These are phyloP conservation scores for Cordylochernes scorpioides DNA, from an alignment of 2,888 invertebrate species.

Conservation along the genomic window DNA sequence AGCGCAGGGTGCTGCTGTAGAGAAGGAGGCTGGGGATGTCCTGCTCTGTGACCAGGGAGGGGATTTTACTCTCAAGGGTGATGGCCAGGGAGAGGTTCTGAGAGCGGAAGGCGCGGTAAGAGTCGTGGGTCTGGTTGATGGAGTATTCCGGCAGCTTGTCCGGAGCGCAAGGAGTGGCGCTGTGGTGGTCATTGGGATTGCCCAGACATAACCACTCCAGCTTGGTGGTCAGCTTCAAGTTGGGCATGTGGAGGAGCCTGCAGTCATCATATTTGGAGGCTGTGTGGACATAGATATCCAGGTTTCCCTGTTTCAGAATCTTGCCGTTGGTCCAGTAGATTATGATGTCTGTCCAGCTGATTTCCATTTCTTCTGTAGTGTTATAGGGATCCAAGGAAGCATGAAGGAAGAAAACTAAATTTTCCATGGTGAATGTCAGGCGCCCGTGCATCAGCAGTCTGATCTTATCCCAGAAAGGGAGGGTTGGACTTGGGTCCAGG, in stretches of 20 bases:
- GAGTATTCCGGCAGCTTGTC: conserved; percentile 87
- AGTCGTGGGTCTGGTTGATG: conserved; percentile 72
- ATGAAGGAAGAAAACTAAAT: conserved; percentile 67
- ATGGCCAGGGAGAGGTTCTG: conserved; percentile 51
- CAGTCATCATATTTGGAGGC: conserved; percentile 98
- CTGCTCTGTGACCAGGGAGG: conserved; percentile 12
- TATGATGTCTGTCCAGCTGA: conserved; percentile 72
- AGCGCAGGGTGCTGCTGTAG: conserved; percentile 74
- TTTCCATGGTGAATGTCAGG: conserved; percentile 56
- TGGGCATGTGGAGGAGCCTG: conserved; percentile 64
- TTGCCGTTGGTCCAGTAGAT: conserved; percentile 66
- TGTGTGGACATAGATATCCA: conserved; percentile 80
- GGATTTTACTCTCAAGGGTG: conserved; percentile 42
- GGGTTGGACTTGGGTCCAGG: conserved; percentile 65
- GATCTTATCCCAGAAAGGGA: conserved; percentile 94
- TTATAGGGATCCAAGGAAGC: conserved; percentile 94
- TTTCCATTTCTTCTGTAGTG: conserved; percentile 93
- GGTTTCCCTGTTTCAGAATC: conserved; percentile 66
- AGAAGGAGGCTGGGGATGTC: conserved; percentile 31
- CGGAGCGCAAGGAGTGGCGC: conserved; percentile 80
- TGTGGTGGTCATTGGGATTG: conserved; percentile 82
- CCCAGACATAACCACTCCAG: conserved; percentile 73
- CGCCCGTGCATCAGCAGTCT: conserved; percentile 73
- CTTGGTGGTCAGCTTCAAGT: conserved; percentile 47
- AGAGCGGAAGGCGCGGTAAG: conserved; percentile 75